Base-by-base conservation (phyloP, 2,888 invertebrate species). In the Serripes groenlandicus region DNA sequence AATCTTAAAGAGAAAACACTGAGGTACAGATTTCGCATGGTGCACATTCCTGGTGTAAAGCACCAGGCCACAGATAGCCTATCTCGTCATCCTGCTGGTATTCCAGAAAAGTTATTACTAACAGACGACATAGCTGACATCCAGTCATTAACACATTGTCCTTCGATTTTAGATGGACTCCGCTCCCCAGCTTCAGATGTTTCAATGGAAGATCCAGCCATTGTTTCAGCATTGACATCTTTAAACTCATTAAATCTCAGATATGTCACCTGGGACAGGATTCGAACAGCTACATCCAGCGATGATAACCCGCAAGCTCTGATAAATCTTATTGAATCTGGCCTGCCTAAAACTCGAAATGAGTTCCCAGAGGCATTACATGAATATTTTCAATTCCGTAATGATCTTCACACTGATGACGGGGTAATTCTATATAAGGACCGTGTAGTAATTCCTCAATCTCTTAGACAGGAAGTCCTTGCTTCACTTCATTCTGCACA, bases 401-500 rank as follows among this genome's bases (percentile, higher is more conserved):
- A 80, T 4, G 15, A 86, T 34, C 72, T 78, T 7, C 35, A 68
- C 30, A 78, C 81, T 15, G 42, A 73, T 21, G 78, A 89, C 72
- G 64, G 64, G 28, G 64, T 64, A 32, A 32, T 64, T 32, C 9
- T 64, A 15, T 64, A 64, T n/a, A 64, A 30, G 32, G 64, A 64
- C 32, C 26, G 64, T 11, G 32, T 64, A 28, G 66, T 66, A 3
- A 66, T 64, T 30, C 54, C 66, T 37, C 9, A 34, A 34, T 35
- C 4, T 23, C 11, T 88, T 88, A 49, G 86, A n/a, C 11, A 49
- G 3, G 73, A 78, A 11, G 64, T 88, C 0, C 69, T 90, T 3
- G 30, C 15, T 1, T 66, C 82, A 1, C 78, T 90, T 3, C 88
- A 90, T 58, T 83, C 90, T n/a, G 90, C 88, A 15, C 90, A 89